Conservation (phyloP, 2,888 invertebrate genomes). For the Escarpia spicata region DNA sequence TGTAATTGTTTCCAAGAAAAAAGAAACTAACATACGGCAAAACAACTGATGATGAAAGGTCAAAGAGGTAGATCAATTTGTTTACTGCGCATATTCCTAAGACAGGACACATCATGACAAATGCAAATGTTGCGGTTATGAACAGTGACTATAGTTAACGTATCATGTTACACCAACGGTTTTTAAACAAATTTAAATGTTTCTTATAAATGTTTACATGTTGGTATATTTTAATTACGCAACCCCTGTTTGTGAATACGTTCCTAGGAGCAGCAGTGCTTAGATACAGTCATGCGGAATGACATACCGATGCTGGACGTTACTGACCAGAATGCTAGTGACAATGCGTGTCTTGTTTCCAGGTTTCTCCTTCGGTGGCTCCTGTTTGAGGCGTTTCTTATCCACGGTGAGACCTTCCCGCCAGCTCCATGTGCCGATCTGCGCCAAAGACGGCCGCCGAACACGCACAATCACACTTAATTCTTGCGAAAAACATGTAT, state of each 20-base stretch:
- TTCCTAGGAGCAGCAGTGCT: too few species aligned
- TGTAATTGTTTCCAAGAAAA: too few species aligned
- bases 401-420: slow-evolving; percentile 31
- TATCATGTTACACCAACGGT: too few species aligned
- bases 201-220: slow-evolving; percentile 6
- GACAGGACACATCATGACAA: too few species aligned
- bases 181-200: not conserved
- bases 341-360: slow-evolving; percentile 48
- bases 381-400: not conserved
- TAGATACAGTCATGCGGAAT: not conserved
- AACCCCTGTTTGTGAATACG: too few species aligned
- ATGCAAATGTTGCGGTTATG: too few species aligned
- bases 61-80: too few species aligned
- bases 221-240: not conserved
- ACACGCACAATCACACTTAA: not conserved
- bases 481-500: not conserved
- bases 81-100: too few species aligned
- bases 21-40: too few species aligned
- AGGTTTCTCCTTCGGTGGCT: not conserved
- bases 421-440: slow-evolving; percentile 41
- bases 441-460: slow-evolving; percentile 13
- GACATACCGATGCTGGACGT: not conserved
- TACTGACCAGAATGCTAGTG: slow-evolving; percentile 51
- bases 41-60: too few species aligned
- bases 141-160: too few species aligned